Evolutionary conservation across 2,797 vertebrate species (phyloP).

Genomic region (Centroberyx gerrardi): DNA sequence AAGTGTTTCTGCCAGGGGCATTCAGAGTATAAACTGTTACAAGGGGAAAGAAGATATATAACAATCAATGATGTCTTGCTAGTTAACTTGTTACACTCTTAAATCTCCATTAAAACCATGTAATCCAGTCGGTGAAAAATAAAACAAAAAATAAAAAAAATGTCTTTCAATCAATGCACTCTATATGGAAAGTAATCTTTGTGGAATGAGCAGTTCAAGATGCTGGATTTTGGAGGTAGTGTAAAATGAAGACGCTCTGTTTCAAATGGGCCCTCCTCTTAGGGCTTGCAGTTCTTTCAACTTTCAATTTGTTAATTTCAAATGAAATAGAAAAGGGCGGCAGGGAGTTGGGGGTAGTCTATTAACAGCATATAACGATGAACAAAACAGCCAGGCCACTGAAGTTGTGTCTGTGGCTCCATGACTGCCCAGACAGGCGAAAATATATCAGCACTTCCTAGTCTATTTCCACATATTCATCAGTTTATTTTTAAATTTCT

Average conservation of each 20-base stretch:
- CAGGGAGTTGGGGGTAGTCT: neutral
- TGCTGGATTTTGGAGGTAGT: neutral
- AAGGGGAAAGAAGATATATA: slow-evolving; percentile 30
- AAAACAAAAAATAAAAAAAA: too few species aligned
- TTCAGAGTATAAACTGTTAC: slow-evolving; percentile 47
- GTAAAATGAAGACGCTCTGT: neutral
- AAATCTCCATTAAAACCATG: neutral
- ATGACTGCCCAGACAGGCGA: too few species aligned
- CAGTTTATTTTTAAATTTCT: neutral
- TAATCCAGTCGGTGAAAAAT: too few species aligned
- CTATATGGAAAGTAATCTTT: neutral
- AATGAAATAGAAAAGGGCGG: neutral
- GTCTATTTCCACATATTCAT: neutral
- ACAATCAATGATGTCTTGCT: slow-evolving; percentile 20
- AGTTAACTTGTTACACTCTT: slow-evolving; percentile 14
- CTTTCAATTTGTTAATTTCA: neutral
- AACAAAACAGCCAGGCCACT: neutral
- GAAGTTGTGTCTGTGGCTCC: neutral
- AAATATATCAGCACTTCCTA: neutral
- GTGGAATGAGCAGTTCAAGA: neutral
- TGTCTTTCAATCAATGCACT: slow-evolving; percentile 4
- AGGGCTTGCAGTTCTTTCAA: neutral
- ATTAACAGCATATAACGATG: neutral
- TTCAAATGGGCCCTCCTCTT: neutral
- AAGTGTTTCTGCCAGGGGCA: slow-evolving; percentile 49